Base-by-base conservation (phyloP, 2,113 vertebrate genomes). In the Psittacus erithacus region DNA sequence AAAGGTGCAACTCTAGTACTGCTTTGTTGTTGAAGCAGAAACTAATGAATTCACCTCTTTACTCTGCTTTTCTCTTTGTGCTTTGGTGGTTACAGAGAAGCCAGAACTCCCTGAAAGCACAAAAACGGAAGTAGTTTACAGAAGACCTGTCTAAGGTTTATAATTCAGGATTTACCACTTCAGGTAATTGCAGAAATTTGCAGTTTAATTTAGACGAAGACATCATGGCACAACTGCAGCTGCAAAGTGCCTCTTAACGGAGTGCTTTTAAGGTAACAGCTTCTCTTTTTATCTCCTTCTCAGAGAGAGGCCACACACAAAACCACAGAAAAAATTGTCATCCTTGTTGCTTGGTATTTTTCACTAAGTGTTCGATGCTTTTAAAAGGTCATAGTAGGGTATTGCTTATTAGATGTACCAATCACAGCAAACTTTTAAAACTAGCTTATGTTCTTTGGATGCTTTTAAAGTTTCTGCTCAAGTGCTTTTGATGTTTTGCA, bases 401-500 rank as follows among this genome's bases (percentile, higher is more conserved):
- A 74, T 43, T 75, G 17, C 55, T 86, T 90, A 47, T 73, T 87
- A 46, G 69, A 81, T 43, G 46, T 59, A 88, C 53, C 53, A n/a
- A 33, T 63, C 78, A 60, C 12, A 41, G 29, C 39, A 84, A 87
- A n/a, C 29, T 88, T 89, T 83, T 75, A 1, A 38, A 92, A 93
- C 53, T 82, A 94, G 13, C 28, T 91, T 52, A 65, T 0, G 0
- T 73, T 88, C 46, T 82, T 20, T 33, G 2, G 11, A 38, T 59
- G 80, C 39, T 93, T 82, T 86, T 83, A 88, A 78, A 64, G 38
- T 81, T 83, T 88, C 77, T 93, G 39, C 73, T 80, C 29, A 52
- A 93, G 57, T 88, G 63, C 44, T 94, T 82, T 86, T 73, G 77
- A 93, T 68, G 24, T 88, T 95, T 84, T 94, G 39, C 62, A 75